phyloP scores from a whole-genome alignment of 2,797 vertebrate species.

The Masticophis lateralis region DNA sequence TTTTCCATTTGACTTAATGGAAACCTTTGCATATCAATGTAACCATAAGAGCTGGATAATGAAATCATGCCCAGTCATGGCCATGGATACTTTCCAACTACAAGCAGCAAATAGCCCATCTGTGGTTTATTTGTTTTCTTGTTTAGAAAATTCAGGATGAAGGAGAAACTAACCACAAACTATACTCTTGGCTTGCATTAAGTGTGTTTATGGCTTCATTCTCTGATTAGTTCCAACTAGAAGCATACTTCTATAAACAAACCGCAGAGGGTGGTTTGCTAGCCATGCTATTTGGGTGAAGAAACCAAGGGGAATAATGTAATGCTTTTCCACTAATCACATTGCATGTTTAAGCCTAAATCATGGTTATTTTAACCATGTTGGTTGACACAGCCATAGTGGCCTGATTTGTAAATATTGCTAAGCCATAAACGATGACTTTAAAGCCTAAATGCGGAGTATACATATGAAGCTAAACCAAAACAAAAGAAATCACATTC shows the following conservation, averaged over 20 bases:
- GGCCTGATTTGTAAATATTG: neutral
- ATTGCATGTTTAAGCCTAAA: neutral
- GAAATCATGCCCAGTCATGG: neutral
- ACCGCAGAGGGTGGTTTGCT: neutral
- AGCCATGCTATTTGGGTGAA: neutral
- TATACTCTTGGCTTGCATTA: neutral
- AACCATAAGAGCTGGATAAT: neutral
- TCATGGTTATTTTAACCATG: neutral
- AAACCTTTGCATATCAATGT: neutral
- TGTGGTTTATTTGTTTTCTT: neutral
- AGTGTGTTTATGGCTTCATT: neutral
- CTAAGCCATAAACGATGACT: neutral
- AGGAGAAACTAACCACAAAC: neutral
- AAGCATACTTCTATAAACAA: neutral
- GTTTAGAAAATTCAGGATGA: neutral
- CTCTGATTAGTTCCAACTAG: neutral
- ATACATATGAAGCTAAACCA: neutral
- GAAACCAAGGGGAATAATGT: neutral
- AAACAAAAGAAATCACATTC: neutral
- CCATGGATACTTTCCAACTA: neutral
- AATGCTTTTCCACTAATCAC: neutral
- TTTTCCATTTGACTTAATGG: neutral
- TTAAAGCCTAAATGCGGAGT: neutral
- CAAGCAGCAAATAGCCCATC: neutral
- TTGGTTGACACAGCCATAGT: neutral